Evolutionary conservation across 1,140 invertebrate genomes (phyloP).

Genomic region (Oppia nitens): DNA sequence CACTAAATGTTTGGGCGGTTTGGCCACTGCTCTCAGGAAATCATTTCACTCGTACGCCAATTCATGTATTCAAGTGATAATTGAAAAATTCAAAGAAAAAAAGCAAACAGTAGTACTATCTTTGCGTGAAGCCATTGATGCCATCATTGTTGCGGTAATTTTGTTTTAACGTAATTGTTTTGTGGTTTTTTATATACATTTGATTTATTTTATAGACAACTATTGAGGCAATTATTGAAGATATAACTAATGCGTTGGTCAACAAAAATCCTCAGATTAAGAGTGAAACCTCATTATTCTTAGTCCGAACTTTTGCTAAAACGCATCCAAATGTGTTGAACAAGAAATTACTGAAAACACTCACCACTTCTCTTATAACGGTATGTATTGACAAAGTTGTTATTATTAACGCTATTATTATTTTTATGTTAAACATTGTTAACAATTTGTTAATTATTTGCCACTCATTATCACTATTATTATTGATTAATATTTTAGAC

Average conservation of each 20-base stretch:
- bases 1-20: constrained; percentile 57
- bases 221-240: constrained; percentile 73
- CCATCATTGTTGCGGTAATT: constrained; percentile 59
- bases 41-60: constrained; percentile 66
- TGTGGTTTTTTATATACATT: constrained; percentile 8
- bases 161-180: constrained; percentile 7
- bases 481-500: constrained; percentile 33
- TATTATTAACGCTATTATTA: too few relatives aligned
- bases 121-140: constrained; percentile 79
- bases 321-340: constrained; percentile 61
- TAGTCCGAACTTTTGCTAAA: constrained; percentile 60
- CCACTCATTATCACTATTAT: too few relatives aligned
- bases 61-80: constrained; percentile 51
- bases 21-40: constrained; percentile 72
- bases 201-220: constrained; percentile 41
- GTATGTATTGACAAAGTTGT: too few relatives aligned
- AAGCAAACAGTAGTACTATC: constrained; percentile 72
- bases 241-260: constrained; percentile 58
- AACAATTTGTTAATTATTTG: constrained; percentile 7
- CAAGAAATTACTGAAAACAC: constrained; percentile 79
- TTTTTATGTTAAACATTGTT: constrained; percentile 6
- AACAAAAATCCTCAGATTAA: constrained; percentile 93
- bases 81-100: constrained; percentile 97
- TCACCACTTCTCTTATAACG: constrained; percentile 60
- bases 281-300: constrained; percentile 72